Percentiles rank a stretch among this genome's conserved stretches.
Evolutionary conservation across 2,888 invertebrate species (phyloP).

Genomic region (Athalia circularis): DNA sequence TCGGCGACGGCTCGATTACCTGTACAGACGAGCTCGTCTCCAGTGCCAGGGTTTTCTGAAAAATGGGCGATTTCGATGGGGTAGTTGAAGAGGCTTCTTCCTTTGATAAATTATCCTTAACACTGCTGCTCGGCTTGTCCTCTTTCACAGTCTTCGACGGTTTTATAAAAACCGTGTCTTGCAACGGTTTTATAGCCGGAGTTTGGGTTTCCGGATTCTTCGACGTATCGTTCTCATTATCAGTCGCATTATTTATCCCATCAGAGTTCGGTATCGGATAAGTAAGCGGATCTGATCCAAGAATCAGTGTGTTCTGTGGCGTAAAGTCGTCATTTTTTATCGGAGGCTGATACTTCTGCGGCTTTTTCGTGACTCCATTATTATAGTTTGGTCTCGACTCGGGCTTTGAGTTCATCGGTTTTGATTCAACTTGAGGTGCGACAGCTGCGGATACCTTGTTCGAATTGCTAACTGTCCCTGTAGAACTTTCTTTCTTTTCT

Average conservation of each 20-base stretch:
- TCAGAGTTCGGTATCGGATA: conserved; percentile 60
- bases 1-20: conserved; percentile 66
- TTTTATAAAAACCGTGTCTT: conserved; percentile 41
- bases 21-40: conserved; percentile 70
- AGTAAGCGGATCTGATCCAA: conserved; percentile 61
- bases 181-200: conserved; percentile 41
- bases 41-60: conserved; percentile 65
- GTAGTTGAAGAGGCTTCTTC: conserved; percentile 44
- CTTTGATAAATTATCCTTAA: background rate
- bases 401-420: conserved; percentile 26
- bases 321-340: conserved; percentile 61
- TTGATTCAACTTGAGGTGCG: background rate
- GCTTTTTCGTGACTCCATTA: conserved; percentile 54
- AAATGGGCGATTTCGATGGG: conserved; percentile 49
- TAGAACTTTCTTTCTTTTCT: background rate
- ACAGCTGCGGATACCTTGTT: background rate
- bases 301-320: conserved; percentile 62
- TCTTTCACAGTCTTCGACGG: conserved; percentile 52
- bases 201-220: conserved; percentile 64
- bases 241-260: conserved; percentile 52
- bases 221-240: conserved; percentile 65
- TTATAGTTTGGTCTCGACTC: conserved; percentile 46
- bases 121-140: conserved; percentile 37
- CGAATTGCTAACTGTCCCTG: background rate
- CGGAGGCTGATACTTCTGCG: conserved; percentile 62